Conservation (phyloP, 2,888 invertebrate species). For the Diogma glabrata region DNA sequence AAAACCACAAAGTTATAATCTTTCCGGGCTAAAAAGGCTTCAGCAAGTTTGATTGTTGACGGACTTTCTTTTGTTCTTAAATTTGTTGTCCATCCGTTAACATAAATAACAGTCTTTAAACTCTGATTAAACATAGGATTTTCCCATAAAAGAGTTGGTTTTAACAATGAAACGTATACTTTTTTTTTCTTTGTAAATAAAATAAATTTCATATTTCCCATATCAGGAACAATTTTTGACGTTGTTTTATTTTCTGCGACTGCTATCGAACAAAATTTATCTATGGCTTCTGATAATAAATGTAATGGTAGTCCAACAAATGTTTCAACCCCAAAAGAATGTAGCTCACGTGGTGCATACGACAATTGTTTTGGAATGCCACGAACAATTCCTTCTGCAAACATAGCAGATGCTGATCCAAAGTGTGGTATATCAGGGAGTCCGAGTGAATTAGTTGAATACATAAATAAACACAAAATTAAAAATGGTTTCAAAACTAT, state of each 20-base stretch:
- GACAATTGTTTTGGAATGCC: too few species aligned
- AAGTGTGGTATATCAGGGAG: too few species aligned
- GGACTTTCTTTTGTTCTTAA: too few species aligned
- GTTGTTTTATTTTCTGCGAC: not conserved
- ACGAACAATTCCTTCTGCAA: too few species aligned
- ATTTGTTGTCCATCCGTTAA: slow-evolving; percentile 5
- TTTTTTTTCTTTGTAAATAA: not conserved
- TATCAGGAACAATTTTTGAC: too few species aligned
- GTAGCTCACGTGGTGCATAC: too few species aligned
- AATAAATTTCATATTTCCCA: not conserved
- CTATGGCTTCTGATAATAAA: not conserved
- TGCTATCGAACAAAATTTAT: not conserved
- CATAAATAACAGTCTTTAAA: not conserved
- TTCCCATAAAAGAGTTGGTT: not conserved
- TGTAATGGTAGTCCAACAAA: slow-evolving; percentile 1
- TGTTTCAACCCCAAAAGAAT: too few species aligned
- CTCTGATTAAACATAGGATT: not conserved
- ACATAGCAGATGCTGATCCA: too few species aligned
- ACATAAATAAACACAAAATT: too few species aligned
- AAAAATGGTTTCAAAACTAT: too few species aligned
- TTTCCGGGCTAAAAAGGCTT: not conserved
- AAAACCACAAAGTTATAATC: slow-evolving; percentile 22
- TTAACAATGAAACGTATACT: not conserved
- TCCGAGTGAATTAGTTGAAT: too few species aligned
- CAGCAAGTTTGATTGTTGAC: too few species aligned